Conservation (phyloP, 2,113 vertebrate species). For the Hippotragus niger region DNA sequence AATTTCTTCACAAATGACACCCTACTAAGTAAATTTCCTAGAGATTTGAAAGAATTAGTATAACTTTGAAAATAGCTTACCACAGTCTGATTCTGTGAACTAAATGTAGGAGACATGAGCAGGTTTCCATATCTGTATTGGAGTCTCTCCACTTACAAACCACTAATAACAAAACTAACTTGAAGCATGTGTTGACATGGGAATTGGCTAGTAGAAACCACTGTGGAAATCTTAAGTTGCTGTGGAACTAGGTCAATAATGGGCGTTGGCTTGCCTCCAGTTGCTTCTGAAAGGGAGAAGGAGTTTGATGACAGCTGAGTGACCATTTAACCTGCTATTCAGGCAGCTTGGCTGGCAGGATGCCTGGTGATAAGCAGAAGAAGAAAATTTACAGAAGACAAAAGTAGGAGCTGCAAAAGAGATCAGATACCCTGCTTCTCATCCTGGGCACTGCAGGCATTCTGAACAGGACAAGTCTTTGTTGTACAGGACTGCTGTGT, state of each 20-base stretch:
- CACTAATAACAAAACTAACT: conserved; percentile 10
- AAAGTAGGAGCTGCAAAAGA: background rate
- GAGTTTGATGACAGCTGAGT: conserved; percentile 54
- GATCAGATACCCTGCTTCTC: background rate
- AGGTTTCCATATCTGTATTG: background rate
- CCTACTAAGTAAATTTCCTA: conserved; percentile 24
- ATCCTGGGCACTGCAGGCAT: background rate
- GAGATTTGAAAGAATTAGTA: conserved; percentile 32
- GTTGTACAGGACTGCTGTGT: background rate
- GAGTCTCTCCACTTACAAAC: background rate
- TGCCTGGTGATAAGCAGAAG: conserved; percentile 57
- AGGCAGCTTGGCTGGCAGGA: conserved; percentile 8
- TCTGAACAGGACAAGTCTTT: background rate
- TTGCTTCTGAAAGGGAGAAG: conserved; percentile 39
- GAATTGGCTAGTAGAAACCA: conserved; percentile 31
- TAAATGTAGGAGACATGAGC: background rate
- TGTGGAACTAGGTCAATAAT: conserved; percentile 43
- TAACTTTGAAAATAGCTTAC: conserved; percentile 17
- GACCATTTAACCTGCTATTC: conserved; percentile 65
- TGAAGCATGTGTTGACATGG: conserved; percentile 28
- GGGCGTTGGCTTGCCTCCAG: conserved; percentile 54
- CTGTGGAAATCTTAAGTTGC: conserved; percentile 30
- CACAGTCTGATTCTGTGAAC: background rate
- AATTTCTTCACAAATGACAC: background rate
- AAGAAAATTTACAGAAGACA: conserved; percentile 14